Conservation (phyloP, 2,113 vertebrate species). For the Melierax canorus region DNA sequence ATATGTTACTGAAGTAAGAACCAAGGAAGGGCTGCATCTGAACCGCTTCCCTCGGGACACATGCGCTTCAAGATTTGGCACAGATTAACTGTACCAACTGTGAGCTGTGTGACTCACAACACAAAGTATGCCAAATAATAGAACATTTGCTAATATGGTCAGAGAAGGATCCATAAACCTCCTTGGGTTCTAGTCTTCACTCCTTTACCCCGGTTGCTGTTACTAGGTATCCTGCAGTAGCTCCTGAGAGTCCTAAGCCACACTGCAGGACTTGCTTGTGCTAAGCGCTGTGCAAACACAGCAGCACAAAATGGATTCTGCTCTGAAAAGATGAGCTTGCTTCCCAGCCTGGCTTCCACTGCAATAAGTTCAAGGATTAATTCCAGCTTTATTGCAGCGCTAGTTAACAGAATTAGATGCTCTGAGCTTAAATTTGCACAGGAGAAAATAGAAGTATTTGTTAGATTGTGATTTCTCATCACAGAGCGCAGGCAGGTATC, state of each 20-base stretch:
- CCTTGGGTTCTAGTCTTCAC: neutral
- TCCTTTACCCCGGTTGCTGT: neutral
- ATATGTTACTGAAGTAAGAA: neutral
- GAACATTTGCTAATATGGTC: neutral
- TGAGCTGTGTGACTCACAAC: neutral
- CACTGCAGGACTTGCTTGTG: neutral
- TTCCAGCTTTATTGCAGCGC: neutral
- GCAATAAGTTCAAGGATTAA: neutral
- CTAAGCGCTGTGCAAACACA: conserved; percentile 6
- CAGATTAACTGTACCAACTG: neutral
- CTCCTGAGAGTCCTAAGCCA: neutral
- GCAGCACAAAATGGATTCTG: conserved; percentile 5
- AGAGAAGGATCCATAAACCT: neutral
- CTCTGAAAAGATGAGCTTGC: neutral
- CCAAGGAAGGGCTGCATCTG: neutral
- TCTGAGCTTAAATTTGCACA: neutral
- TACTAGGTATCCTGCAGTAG: neutral
- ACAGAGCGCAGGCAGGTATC: neutral
- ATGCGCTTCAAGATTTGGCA: neutral
- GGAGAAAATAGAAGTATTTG: neutral
- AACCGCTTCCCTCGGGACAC: neutral
- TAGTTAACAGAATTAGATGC: neutral
- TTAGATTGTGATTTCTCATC: neutral
- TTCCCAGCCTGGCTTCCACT: neutral
- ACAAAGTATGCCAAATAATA: neutral